Evolutionary conservation across 2,888 invertebrate species (phyloP).

Genomic region (Nebria brevicollis): DNA sequence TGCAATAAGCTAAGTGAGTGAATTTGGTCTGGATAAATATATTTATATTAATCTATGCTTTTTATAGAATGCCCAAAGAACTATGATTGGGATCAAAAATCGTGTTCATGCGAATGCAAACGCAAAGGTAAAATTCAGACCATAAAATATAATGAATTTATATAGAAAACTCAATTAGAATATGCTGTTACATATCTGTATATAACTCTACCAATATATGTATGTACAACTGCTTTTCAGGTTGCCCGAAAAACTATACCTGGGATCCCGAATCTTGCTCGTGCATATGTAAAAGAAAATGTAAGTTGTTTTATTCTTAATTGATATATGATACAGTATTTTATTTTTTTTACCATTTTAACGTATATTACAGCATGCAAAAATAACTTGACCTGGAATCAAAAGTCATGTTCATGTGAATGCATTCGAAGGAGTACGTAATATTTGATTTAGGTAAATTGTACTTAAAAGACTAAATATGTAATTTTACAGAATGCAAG

Average conservation of each 20-base stretch:
- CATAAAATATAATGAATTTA: background rate
- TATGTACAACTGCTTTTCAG: too few species aligned
- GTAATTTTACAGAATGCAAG: too few species aligned
- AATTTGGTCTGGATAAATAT: background rate
- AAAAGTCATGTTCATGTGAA: background rate
- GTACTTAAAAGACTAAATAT: too few species aligned
- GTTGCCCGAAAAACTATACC: too few species aligned
- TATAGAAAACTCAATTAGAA: background rate
- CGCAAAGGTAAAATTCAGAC: background rate
- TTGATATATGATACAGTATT: too few species aligned
- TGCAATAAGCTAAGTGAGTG: background rate
- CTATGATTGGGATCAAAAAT: background rate
- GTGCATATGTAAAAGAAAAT: too few species aligned
- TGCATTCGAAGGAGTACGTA: background rate
- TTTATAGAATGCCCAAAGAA: background rate
- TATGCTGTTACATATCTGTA: background rate
- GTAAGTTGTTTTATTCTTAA: too few species aligned
- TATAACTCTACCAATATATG: too few species aligned
- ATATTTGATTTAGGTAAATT: too few species aligned
- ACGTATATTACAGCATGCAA: background rate
- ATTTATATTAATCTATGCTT: background rate
- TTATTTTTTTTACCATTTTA: too few species aligned
- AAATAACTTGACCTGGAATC: background rate
- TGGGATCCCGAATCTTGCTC: too few species aligned
- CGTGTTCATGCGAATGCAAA: background rate